Conservation (phyloP, 2,113 vertebrate species). For the Tylochromis polylepis region DNA sequence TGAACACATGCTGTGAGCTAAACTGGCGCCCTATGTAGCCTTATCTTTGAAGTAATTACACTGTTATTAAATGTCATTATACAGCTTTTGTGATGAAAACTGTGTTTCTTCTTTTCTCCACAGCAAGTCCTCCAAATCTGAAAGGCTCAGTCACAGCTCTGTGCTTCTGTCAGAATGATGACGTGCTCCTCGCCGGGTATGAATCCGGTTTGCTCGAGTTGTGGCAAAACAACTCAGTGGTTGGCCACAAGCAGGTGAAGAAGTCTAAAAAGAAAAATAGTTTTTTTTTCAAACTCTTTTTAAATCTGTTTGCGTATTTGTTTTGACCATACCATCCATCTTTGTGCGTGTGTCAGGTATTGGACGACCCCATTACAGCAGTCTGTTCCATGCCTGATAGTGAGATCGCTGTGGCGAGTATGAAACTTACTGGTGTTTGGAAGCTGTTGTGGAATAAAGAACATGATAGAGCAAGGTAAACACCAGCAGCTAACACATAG, state of each 20-base stretch:
- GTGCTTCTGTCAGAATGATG: slow-evolving; percentile 69
- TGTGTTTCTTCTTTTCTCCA: not conserved
- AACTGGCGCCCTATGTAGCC: accelerated
- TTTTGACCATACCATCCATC: not conserved
- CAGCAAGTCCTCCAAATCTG: slow-evolving; percentile 35
- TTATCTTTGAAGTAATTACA: not conserved
- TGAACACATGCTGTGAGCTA: not conserved
- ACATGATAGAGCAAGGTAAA: slow-evolving; percentile 38
- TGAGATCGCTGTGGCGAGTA: slow-evolving; percentile 57
- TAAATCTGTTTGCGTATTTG: not conserved
- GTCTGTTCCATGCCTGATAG: slow-evolving; percentile 47
- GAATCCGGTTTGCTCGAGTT: slow-evolving; percentile 75
- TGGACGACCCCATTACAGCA: slow-evolving; percentile 25
- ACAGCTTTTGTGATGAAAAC: not conserved
- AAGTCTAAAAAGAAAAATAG: accelerated
- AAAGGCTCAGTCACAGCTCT: slow-evolving; percentile 66
- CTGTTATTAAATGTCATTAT: not conserved
- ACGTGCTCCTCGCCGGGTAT: slow-evolving; percentile 69
- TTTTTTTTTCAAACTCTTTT: not conserved
- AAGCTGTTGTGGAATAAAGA: slow-evolving; percentile 55
- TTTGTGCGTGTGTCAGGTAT: slow-evolving; percentile 41
- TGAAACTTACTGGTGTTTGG: slow-evolving; percentile 36
- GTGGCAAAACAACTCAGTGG: slow-evolving; percentile 57
- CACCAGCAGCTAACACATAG: no score
- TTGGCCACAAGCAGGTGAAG: slow-evolving; percentile 65